Evolutionary conservation across 1,140 invertebrate genomes (phyloP).

Genomic region (Formica selysi): DNA sequence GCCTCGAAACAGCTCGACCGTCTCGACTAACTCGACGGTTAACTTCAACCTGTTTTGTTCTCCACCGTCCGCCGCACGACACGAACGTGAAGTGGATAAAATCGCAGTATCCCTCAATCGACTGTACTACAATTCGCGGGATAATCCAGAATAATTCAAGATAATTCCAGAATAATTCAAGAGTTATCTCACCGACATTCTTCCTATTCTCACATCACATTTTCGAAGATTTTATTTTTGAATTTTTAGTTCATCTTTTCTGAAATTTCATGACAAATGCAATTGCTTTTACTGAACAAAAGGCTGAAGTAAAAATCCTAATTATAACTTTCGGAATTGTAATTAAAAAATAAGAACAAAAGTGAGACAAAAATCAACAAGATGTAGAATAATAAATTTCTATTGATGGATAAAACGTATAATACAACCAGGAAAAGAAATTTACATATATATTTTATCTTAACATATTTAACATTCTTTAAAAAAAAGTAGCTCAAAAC

Average conservation of each 20-base stretch:
- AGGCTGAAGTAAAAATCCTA: slow-evolving; percentile 14
- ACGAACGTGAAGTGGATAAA: slow-evolving; percentile 55
- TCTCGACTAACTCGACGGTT: slow-evolving; percentile 62
- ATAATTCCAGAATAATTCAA: background rate
- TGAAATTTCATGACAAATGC: background rate
- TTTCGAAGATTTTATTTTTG: slow-evolving; percentile 3
- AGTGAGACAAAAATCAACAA: background rate
- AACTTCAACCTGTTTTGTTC: slow-evolving; percentile 67
- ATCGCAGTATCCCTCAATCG: slow-evolving; percentile 19
- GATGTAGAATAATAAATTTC: slow-evolving; percentile 13
- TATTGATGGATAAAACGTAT: background rate
- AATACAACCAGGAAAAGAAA: background rate
- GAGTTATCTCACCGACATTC: background rate
- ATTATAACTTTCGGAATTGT: slow-evolving; percentile 9
- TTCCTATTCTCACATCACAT: background rate
- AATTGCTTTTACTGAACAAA: background rate
- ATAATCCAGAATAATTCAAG: background rate
- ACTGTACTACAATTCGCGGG: background rate
- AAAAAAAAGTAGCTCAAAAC: background rate
- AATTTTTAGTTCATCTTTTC: background rate
- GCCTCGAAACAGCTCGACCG: slow-evolving; percentile 64
- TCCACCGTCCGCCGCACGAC: slow-evolving; percentile 14
- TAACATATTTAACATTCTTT: background rate
- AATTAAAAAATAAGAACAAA: slow-evolving; percentile 4
- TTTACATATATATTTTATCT: slow-evolving; percentile 15